Evolutionary conservation across 2,797 vertebrate species (phyloP).

Genomic region (Gymnothorax javanicus): DNA sequence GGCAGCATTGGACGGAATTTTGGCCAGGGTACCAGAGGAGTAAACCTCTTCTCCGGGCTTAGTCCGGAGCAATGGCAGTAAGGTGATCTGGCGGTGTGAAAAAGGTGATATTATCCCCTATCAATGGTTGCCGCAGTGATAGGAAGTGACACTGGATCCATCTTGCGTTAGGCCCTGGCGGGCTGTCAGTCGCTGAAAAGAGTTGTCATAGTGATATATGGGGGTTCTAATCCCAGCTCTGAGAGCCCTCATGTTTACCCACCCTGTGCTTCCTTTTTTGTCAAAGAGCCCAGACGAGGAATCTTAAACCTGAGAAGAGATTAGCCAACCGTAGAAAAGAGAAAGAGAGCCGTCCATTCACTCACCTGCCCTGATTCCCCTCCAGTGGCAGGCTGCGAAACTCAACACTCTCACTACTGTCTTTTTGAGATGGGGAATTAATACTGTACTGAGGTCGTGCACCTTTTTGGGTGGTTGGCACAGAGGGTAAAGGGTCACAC

Average conservation of each 20-base stretch:
- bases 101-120: conserved; percentile 60
- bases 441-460: conserved; percentile 9
- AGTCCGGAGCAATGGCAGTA: conserved; percentile 32
- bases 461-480: not conserved
- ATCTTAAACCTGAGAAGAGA: conserved; percentile 80
- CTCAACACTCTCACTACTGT: conserved; percentile 55
- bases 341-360: conserved; percentile 57
- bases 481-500: not conserved
- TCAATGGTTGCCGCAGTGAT: conserved; percentile 63
- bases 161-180: conserved; percentile 60
- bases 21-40: conserved; percentile 1
- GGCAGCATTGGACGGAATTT: not conserved
- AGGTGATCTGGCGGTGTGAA: conserved; percentile 63
- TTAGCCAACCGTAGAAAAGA: conserved; percentile 64
- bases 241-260: conserved; percentile 80
- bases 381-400: conserved; percentile 71
- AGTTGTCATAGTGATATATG: conserved; percentile 80
- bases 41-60: conserved; percentile 11
- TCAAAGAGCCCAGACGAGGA: conserved; percentile 71
- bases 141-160: conserved; percentile 75
- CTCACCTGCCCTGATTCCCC: conserved; percentile 64
- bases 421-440: conserved; percentile 48
- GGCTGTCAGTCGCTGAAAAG: conserved; percentile 78
- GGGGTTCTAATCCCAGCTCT: conserved; percentile 75
- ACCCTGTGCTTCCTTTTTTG: conserved; percentile 76